phyloP scores from a whole-genome alignment of 2,888 invertebrate genomes.

The Helobdella robusta region DNA sequence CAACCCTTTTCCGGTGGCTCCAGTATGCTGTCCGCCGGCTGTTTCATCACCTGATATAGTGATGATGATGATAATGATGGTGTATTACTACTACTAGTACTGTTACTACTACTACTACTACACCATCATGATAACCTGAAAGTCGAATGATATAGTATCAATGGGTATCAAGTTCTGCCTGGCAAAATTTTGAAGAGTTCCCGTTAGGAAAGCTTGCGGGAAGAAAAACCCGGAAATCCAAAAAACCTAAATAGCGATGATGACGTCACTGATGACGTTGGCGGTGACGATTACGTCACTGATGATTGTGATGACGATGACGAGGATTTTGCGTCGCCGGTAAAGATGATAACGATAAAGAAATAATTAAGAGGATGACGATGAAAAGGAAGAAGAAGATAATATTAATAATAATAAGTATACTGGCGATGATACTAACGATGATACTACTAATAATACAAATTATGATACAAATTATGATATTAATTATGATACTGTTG shows the following conservation, averaged over 20 bases:
- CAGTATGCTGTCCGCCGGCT: conserved; percentile 39
- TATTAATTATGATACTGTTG: no score
- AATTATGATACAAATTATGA: no score
- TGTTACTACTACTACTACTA: no score
- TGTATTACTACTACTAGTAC: no score
- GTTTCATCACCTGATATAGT: conserved; percentile 45
- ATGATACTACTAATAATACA: no score
- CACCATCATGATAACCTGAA: no score
- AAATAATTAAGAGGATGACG: no score
- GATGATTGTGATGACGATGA: neutral
- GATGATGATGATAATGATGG: no score
- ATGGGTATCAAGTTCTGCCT: conserved; percentile 48
- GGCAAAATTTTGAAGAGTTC: conserved; percentile 50
- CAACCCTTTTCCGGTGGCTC: conserved; percentile 47
- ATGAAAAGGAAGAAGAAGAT: no score
- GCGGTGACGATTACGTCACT: neutral
- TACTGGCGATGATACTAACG: no score
- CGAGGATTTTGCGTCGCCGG: neutral
- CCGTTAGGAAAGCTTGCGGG: conserved; percentile 52
- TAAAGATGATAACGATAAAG: neutral
- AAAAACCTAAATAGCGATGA: conserved; percentile 41
- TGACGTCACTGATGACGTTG: neutral
- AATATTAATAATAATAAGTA: no score
- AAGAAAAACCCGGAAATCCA: conserved; percentile 56
- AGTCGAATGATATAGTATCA: conserved; percentile 49